These are phyloP conservation scores for Reinhardtius hippoglossoides DNA, from an alignment of 2,113 vertebrate genomes.

Conservation along the genomic window DNA sequence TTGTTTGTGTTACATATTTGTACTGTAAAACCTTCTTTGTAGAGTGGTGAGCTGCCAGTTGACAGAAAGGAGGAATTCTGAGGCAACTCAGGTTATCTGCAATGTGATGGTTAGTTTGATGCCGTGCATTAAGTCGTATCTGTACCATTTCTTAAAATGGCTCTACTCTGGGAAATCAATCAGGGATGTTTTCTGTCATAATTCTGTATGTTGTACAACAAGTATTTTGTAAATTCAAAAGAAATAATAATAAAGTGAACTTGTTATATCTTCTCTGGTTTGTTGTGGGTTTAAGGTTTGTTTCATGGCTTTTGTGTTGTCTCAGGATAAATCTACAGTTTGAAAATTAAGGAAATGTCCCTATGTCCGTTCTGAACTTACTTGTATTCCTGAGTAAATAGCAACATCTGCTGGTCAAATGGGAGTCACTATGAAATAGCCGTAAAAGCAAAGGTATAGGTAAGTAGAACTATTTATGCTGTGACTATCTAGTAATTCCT, in stretches of 20 bases:
- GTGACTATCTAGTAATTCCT: background rate
- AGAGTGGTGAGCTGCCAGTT: background rate
- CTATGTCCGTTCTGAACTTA: background rate
- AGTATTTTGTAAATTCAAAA: background rate
- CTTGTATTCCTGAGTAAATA: background rate
- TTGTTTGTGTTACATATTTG: background rate
- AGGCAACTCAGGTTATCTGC: constrained; percentile 9
- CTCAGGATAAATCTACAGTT: background rate
- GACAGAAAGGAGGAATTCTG: background rate
- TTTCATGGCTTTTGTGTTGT: background rate
- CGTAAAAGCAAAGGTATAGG: background rate
- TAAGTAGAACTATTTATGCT: too few species aligned
- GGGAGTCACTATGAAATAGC: background rate
- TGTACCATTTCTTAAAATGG: background rate
- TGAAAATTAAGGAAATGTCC: background rate
- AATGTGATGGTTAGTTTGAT: background rate
- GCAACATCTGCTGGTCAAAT: constrained; percentile 46
- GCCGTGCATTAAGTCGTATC: constrained; percentile 4
- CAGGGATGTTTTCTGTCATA: background rate
- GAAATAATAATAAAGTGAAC: constrained; percentile 12
- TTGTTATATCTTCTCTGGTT: background rate
- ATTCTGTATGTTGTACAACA: background rate
- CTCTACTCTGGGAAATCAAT: background rate
- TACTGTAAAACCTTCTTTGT: background rate
- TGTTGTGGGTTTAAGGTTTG: background rate